These are phyloP conservation scores for Thunnus thynnus DNA, from an alignment of 2,113 vertebrate species.

Conservation along the genomic window DNA sequence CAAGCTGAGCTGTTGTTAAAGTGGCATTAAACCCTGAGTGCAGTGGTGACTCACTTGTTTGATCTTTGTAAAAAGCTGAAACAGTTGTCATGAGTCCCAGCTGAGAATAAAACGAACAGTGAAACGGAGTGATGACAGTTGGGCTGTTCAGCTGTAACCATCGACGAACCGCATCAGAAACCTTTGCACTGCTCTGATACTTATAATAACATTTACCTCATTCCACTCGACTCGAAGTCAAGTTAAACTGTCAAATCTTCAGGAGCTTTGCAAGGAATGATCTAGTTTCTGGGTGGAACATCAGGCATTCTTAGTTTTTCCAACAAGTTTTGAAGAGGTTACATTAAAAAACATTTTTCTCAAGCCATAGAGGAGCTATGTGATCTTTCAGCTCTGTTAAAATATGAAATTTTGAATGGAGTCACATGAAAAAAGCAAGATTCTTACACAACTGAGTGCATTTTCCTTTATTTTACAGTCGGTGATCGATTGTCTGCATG, in stretches of 20 bases:
- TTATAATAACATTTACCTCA: neutral
- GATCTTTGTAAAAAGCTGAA: neutral
- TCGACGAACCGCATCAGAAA: neutral
- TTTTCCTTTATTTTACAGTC: neutral
- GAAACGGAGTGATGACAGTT: conserved; percentile 5
- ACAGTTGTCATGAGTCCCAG: neutral
- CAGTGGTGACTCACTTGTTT: conserved; percentile 46
- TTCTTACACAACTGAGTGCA: neutral
- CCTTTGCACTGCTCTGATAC: neutral
- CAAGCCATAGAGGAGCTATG: no score
- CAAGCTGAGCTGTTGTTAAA: conserved; percentile 32
- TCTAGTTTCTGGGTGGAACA: neutral
- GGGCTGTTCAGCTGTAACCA: conserved; percentile 9
- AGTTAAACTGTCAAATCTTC: neutral
- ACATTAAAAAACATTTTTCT: neutral
- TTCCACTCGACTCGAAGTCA: neutral
- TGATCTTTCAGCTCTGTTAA: neutral
- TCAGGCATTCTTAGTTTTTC: neutral
- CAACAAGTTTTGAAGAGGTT: neutral
- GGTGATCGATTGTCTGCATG: neutral
- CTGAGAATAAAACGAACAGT: conserved; percentile 5
- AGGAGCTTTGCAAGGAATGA: neutral
- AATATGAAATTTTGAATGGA: neutral
- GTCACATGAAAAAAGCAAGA: neutral
- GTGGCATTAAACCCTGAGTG: conserved; percentile 24